These are phyloP conservation scores for Timema cristinae DNA, from an alignment of 2,888 invertebrate species.

Conservation along the genomic window DNA sequence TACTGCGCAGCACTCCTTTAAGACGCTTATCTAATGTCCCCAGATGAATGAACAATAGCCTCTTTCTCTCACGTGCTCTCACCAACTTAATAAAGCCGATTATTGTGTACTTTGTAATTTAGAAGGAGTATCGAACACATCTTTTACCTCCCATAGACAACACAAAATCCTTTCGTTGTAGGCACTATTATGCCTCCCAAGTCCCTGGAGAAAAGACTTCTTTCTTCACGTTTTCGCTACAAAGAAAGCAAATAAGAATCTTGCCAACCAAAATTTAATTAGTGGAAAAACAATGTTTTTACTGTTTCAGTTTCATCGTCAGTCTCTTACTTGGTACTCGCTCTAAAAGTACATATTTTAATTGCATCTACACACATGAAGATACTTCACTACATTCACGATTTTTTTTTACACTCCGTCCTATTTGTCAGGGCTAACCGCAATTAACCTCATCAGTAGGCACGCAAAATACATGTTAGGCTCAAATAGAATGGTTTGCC, in stretches of 20 bases:
- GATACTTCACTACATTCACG: too few relatives aligned
- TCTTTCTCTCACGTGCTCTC: constrained; percentile 2
- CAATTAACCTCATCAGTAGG: too few relatives aligned
- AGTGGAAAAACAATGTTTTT: background rate
- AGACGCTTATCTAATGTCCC: constrained; percentile 23
- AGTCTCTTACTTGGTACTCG: too few relatives aligned
- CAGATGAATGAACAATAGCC: constrained; percentile 23
- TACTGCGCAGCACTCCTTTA: background rate
- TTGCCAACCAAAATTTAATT: background rate
- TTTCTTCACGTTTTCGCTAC: constrained; percentile 1
- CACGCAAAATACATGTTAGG: too few relatives aligned
- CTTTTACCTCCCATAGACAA: too few relatives aligned
- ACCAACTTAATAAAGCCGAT: constrained; percentile 25
- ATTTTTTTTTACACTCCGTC: too few relatives aligned
- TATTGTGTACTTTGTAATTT: constrained; percentile 22
- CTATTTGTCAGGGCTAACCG: too few relatives aligned
- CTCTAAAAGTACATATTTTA: too few relatives aligned
- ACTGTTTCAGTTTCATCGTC: too few relatives aligned
- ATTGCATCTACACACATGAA: too few relatives aligned
- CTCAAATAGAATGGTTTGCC: too few relatives aligned
- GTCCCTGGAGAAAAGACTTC: background rate
- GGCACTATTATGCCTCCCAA: background rate
- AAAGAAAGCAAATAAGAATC: background rate
- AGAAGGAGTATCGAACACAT: background rate
- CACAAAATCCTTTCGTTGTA: too few relatives aligned